Conservation (phyloP, 1,140 invertebrate genomes). For the Stegodyphus mimosarum region DNA sequence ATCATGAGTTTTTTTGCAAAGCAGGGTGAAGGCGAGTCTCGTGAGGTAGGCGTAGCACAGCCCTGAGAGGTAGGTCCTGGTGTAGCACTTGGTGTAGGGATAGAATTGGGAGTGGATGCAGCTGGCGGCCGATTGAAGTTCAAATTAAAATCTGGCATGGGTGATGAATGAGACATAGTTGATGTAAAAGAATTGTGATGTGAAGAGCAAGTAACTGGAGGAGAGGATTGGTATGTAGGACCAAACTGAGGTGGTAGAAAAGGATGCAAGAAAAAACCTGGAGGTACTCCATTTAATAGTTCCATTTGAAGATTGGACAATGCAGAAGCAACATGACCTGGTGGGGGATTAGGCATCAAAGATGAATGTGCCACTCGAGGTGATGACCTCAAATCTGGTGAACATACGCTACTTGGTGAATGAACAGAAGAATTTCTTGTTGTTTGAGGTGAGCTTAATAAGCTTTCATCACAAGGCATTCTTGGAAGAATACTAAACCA, state of each 20-base stretch:
- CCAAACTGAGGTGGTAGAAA: conserved; percentile 44
- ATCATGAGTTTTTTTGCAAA: conserved; percentile 59
- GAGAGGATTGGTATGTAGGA: conserved; percentile 22
- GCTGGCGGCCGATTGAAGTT: conserved; percentile 41
- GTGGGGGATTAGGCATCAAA: conserved; percentile 11
- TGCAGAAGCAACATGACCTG: conserved; percentile 48
- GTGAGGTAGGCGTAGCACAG: conserved; percentile 52
- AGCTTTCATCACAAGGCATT: conserved; percentile 74
- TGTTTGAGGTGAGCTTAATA: conserved; percentile 63
- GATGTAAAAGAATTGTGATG: conserved; percentile 37
- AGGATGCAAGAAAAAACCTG: conserved; percentile 53
- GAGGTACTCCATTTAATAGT: conserved; percentile 58
- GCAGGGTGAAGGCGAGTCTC: conserved; percentile 52
- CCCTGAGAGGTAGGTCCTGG: conserved; percentile 52
- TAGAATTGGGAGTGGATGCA: conserved; percentile 48
- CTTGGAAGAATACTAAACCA: conserved; percentile 77
- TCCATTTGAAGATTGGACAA: conserved; percentile 56
- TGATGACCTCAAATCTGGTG: conserved; percentile 21
- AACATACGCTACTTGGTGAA: conserved; percentile 1
- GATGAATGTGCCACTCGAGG: conserved; percentile 21
- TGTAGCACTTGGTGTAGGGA: conserved; percentile 60
- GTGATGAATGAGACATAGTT: conserved; percentile 28
- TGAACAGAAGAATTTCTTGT: conserved; percentile 28
- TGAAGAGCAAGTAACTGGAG: conserved; percentile 11
- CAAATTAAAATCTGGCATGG: conserved; percentile 47